Percentiles rank a stretch among this genome's conserved stretches.
phyloP scores from a whole-genome alignment of 1,140 invertebrate genomes.

The Heliconius himera region DNA sequence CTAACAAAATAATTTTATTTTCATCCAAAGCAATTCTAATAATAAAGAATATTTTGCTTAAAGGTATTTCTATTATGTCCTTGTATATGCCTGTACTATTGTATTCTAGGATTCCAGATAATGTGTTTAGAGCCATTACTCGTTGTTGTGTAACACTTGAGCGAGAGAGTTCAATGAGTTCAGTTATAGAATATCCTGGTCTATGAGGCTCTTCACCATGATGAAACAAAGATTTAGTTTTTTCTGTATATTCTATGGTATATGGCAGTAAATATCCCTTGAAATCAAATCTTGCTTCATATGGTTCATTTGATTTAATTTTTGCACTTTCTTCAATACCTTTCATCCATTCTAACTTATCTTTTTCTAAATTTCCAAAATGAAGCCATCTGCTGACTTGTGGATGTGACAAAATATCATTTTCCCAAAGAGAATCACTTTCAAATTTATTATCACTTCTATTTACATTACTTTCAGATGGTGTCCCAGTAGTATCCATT shows the following conservation, averaged over 20 bases:
- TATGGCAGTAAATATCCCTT: constrained; percentile 87
- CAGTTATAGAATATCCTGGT: constrained; percentile 93
- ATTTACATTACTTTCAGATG: constrained; percentile 14
- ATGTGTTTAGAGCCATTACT: constrained; percentile 88
- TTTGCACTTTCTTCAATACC: constrained; percentile 82
- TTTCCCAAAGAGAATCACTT: constrained; percentile 65
- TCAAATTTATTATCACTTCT: background rate
- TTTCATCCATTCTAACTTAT: constrained; percentile 93
- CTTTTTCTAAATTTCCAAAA: constrained; percentile 90
- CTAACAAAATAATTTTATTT: constrained; percentile 86
- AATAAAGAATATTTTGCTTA: constrained; percentile 89
- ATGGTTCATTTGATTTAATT: constrained; percentile 81
- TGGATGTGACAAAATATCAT: constrained; percentile 84
- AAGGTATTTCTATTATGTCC: constrained; percentile 83
- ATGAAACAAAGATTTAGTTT: constrained; percentile 88
- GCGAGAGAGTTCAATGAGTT: constrained; percentile 89
- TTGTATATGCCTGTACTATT: constrained; percentile 88
- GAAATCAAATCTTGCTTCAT: constrained; percentile 88
- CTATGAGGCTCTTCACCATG: constrained; percentile 95
- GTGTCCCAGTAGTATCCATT: constrained; percentile 3
- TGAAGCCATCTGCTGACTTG: constrained; percentile 88
- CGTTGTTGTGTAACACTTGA: constrained; percentile 90
- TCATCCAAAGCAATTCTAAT: constrained; percentile 94
- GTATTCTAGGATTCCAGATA: constrained; percentile 90
- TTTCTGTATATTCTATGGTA: constrained; percentile 82